Base-by-base conservation (phyloP, 2,113 vertebrate species). In the Probosciger aterrimus region DNA sequence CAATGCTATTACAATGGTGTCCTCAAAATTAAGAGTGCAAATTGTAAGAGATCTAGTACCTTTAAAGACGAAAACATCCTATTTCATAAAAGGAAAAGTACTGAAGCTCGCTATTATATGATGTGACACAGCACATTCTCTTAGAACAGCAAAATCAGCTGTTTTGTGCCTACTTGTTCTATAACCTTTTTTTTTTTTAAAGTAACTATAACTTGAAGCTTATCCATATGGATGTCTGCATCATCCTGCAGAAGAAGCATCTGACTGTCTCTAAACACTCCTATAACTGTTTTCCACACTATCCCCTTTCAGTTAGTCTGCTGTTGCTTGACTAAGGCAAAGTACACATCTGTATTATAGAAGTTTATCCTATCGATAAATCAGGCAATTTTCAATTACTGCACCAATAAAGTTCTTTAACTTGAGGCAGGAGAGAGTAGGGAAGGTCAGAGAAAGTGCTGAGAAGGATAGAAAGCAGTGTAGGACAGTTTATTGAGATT, bases 121-220 rank as follows among this genome's bases (percentile, higher is more conserved):
- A 68, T 67, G 52, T 94, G 87, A 83, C 77, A 73, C 89, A 93
- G 82, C 68, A 90, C 37, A 71, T 53, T 94, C 70, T 65, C 57
- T 43, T 69, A 79, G 86, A 87, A 93, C 25, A 84, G 92, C 55
- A 55, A 83, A 43, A 63, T 97, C 88, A 95, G 93, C 90, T 95
- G 19, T 37, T 53, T 82, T 81, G 9, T 70, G 57, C 79, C 74
- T 46, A 55, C 75, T 95, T 95, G 41, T 84, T 91, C 82, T 79
- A 18, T 75, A 82, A 73, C 35, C 12, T 46, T 76, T 93, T 71
- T 83, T 77, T 55, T 81, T 59, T 82, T 69, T 6, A 17, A 79
- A 97, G 83, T 81, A 93, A 93, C 74, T 92, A 81, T 92, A 76
- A 80, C 64, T 93, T 94, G 87, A 93, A 93, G 93, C 35, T 59